Percentiles rank a stretch among this genome's conserved stretches.
Conservation (phyloP, 2,888 invertebrate species). For the Platycheirus rosarum region DNA sequence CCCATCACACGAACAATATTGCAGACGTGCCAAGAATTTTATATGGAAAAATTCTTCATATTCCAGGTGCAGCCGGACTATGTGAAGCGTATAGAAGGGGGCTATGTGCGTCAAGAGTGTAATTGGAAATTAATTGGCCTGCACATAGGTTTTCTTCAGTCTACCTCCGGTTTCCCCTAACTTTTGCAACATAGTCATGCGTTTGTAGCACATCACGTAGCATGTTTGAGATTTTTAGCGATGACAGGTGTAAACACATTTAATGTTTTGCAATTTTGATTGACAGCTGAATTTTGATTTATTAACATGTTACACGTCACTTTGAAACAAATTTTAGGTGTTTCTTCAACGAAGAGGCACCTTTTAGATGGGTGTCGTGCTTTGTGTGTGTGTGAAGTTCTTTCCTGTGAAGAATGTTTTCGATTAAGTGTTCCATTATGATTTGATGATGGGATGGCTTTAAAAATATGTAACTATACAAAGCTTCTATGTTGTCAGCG, state of each 20-base stretch:
- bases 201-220: conserved; percentile 13
- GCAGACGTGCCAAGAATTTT: conserved; percentile 24
- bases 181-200: background rate
- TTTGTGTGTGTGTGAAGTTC: background rate
- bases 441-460: background rate
- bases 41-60: too few species aligned
- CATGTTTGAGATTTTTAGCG: conserved; percentile 32
- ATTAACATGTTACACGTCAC: conserved; percentile 28
- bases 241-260: conserved; percentile 41
- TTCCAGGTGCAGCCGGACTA: too few species aligned
- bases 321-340: conserved; percentile 1
- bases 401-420: background rate
- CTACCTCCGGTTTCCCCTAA: background rate
- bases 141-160: background rate
- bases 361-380: too few species aligned
- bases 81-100: too few species aligned
- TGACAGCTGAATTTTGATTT: conserved; percentile 44
- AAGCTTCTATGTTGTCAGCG: too few species aligned
- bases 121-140: conserved; percentile 39
- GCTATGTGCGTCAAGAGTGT: conserved; percentile 7
- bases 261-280: conserved; percentile 45
- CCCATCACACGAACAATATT: conserved; percentile 28
- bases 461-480: background rate
- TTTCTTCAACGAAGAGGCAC: too few species aligned
- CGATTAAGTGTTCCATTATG: background rate